Base-by-base conservation (phyloP, 2,113 vertebrate genomes). In the Piaya cayana region DNA sequence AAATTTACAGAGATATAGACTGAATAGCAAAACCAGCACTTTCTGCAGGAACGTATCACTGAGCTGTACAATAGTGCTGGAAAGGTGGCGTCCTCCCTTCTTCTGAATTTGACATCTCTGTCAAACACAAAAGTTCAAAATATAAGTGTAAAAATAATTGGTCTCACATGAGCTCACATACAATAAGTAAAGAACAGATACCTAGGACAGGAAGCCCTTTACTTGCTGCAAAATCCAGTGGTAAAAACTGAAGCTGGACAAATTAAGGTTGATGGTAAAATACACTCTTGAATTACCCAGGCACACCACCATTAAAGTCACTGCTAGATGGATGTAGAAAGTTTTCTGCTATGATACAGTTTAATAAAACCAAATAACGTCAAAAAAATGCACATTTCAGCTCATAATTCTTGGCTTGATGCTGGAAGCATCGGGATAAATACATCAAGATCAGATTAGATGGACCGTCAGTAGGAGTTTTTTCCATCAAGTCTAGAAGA, bases 101-200 rank as follows among this genome's bases (percentile, higher is more conserved):
- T 80, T 29, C 6, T 3, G 50, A 84, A 68, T 82, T 68, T 75
- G 70, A 88, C 67, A 63, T 67, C 84, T 81, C 45, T 88, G 32
- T 75, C 71, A 90, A 23, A 60, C 5, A 27, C 6, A 1, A 15
- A 89, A 76, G 43, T 82, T 80, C 34, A 50, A 50, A 94, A 84
- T 45, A 70, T 62, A 93, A 85, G 34, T 55, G 43, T 67, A 52
- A 87, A 79, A 94, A 93, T 92, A 94, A 94, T 64, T 90, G 62
- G 75, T 92, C 79, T 91, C 82, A 88, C 43, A 45, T 42, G 53
- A 84, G 53, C 74, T 59, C 37, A 37, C 56, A 69, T 53, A 75
- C 9, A 82, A 4, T 55, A 79, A 76, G 49, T 6, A 82, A 29
- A 59, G 15, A 37, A 87, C 68, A 56, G 60, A 43, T 9, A 91